Conservation (phyloP, 2,888 invertebrate species). For the Trichogramma evanescens region DNA sequence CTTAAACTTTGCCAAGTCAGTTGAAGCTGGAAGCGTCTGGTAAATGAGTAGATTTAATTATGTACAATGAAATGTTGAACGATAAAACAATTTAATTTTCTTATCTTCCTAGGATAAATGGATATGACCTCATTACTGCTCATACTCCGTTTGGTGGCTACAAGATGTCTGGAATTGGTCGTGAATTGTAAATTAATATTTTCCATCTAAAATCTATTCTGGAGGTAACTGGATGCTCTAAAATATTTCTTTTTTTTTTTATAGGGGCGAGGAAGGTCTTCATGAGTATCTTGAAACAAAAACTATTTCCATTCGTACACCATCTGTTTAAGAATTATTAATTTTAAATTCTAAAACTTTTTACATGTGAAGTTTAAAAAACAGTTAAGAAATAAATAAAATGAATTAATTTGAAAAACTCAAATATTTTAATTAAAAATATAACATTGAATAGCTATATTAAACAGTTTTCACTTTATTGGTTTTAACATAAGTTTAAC, state of each 20-base stretch:
- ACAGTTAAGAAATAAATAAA: background rate
- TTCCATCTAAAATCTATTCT: slow-evolving; percentile 30
- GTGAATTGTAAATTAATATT: slow-evolving; percentile 52
- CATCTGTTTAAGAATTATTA: background rate
- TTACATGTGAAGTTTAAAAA: background rate
- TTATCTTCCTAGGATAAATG: slow-evolving; percentile 59
- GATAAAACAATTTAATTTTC: background rate
- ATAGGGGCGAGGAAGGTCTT: slow-evolving; percentile 70
- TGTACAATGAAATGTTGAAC: background rate
- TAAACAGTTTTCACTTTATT: background rate
- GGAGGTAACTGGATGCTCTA: too few species aligned
- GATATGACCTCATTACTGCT: slow-evolving; percentile 61
- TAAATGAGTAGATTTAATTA: slow-evolving; percentile 24
- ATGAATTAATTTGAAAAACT: background rate
- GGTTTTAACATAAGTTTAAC: background rate
- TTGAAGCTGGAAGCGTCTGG: slow-evolving; percentile 60
- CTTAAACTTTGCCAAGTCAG: slow-evolving; percentile 48
- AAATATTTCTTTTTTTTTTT: slow-evolving; percentile 35
- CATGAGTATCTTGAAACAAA: slow-evolving; percentile 65
- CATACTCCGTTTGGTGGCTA: slow-evolving; percentile 87
- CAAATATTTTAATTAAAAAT: background rate
- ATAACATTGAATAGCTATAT: background rate
- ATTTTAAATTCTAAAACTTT: background rate
- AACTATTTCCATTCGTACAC: slow-evolving; percentile 18
- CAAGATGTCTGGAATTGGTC: slow-evolving; percentile 79